Percentiles rank a stretch among this genome's conserved stretches.
Evolutionary conservation across 1,140 invertebrate species (phyloP).

Genomic region (Diachasmimorpha longicaudata): DNA sequence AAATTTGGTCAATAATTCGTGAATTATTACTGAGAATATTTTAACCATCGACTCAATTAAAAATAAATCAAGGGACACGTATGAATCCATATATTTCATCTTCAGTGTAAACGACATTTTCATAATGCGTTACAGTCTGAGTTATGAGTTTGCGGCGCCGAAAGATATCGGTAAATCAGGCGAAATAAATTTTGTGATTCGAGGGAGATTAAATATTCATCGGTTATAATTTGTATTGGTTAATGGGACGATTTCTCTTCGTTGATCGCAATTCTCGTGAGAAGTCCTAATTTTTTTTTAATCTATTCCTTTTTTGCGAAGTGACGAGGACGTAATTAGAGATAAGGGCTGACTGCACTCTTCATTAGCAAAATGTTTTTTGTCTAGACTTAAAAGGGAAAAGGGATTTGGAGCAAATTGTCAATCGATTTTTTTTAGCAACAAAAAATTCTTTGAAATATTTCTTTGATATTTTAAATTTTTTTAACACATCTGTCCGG

Average conservation of each 20-base stretch:
- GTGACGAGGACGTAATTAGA: too few species aligned
- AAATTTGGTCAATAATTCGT: background rate
- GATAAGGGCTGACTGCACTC: too few species aligned
- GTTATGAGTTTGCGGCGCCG: background rate
- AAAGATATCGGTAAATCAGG: background rate
- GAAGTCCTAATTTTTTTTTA: too few species aligned
- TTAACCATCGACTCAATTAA: background rate
- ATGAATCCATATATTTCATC: background rate
- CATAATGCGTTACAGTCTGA: background rate
- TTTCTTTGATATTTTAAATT: too few species aligned
- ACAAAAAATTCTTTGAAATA: too few species aligned
- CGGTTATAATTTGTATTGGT: background rate
- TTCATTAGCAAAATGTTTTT: too few species aligned
- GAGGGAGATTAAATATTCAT: background rate
- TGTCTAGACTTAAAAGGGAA: too few species aligned
- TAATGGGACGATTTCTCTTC: background rate
- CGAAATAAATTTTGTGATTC: background rate
- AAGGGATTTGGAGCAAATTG: too few species aligned
- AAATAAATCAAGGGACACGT: background rate
- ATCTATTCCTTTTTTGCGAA: too few species aligned
- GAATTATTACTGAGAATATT: background rate
- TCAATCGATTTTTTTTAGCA: too few species aligned
- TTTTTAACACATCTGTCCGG: too few species aligned
- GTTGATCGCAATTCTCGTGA: background rate
- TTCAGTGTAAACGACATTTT: background rate